Conservation (phyloP, 2,797 vertebrate genomes). For the Rhinogobio ventralis region DNA sequence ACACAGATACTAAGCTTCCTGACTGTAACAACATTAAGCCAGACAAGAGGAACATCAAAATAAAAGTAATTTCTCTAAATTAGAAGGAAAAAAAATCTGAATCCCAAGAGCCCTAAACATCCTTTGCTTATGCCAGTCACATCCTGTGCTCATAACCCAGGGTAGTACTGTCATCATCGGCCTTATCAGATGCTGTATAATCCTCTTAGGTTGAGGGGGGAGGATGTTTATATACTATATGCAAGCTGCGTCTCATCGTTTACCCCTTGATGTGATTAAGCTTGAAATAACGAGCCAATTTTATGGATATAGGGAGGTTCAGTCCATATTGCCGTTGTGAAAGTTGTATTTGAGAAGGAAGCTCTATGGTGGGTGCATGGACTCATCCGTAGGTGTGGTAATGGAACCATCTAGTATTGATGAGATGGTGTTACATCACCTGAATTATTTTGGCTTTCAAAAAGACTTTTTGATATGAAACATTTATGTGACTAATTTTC, state of each 20-base stretch:
- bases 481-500: not conserved
- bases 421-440: conserved; percentile 19
- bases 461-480: not conserved
- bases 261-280: conserved; percentile 56
- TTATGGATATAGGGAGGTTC: conserved; percentile 51
- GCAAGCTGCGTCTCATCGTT: conserved; percentile 51
- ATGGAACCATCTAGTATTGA: not conserved
- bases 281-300: conserved; percentile 54
- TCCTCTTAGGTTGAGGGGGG: conserved; percentile 58
- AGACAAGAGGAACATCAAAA: conserved; percentile 11
- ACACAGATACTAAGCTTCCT: not conserved
- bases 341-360: conserved; percentile 45
- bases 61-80: conserved; percentile 17
- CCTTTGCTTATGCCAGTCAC: conserved; percentile 46
- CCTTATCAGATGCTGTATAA: conserved; percentile 59
- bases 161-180: conserved; percentile 58
- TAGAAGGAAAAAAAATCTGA: not conserved
- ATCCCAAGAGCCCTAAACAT: conserved; percentile 42
- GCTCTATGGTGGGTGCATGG: conserved; percentile 17
- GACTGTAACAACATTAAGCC: conserved; percentile 3
- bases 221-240: conserved; percentile 44
- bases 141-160: conserved; percentile 47
- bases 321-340: conserved; percentile 30
- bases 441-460: not conserved
- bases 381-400: not conserved